Conservation (phyloP, 2,113 vertebrate species). For the Mus spicilegus region DNA sequence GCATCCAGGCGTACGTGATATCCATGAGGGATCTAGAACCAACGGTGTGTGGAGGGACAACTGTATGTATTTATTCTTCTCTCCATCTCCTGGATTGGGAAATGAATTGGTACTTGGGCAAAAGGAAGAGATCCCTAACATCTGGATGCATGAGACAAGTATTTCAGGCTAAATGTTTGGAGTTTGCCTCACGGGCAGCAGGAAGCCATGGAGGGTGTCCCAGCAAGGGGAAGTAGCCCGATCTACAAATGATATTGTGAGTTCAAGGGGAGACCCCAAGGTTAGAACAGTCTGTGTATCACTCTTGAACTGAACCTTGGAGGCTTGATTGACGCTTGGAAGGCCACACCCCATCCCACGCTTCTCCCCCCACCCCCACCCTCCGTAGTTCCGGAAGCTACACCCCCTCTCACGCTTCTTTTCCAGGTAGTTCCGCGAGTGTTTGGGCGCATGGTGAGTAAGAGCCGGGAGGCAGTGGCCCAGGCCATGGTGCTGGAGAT, state of each 20-base stretch:
- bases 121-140: background rate
- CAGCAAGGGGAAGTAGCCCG: background rate
- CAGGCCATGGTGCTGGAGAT: slow-evolving; percentile 95
- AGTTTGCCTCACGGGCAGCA: background rate
- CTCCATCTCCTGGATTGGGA: background rate
- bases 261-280: background rate
- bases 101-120: background rate
- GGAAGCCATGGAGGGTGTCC: background rate
- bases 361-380: background rate
- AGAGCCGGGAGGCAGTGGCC: slow-evolving; percentile 91
- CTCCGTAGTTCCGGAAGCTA: too few species aligned
- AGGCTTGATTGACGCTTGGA: accelerated
- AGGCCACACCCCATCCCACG: background rate
- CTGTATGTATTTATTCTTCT: background rate
- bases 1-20: background rate
- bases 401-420: background rate
- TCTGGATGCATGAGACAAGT: background rate
- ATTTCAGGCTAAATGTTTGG: background rate
- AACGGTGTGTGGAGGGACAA: background rate
- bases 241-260: background rate
- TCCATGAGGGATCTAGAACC: background rate
- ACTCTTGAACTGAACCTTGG: background rate
- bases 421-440: slow-evolving; percentile 84
- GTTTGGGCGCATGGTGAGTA: slow-evolving; percentile 87
- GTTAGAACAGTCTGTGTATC: background rate